Evolutionary conservation across 2,888 invertebrate genomes (phyloP), one percentile per base, ranked within the genome.

Genomic region (Escarpia spicata): DNA sequence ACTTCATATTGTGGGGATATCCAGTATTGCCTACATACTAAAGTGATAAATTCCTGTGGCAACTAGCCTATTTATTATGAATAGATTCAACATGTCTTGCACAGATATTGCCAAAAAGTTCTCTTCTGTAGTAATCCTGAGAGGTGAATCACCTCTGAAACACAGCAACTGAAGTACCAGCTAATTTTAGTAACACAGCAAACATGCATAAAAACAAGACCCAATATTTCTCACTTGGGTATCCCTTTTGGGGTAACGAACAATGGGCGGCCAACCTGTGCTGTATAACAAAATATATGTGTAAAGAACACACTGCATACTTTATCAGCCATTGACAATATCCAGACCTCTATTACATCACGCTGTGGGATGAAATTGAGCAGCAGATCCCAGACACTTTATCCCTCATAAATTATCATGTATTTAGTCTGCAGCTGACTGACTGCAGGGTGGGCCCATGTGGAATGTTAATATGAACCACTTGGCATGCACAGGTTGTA

Each of bases 381-480:
- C 75, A 26, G 75, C 19, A 6, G 75, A 75, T 75, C 26, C 75
- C 75, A 75, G 26, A n/a, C 4, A 3, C 19, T 75, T 26, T 15
- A 75, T 75, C 75, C 75, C n/a, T 26, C 75, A 75, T 75, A 75
- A n/a, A 19, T 75, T 75, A 75, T 75, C 75, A 75, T 75, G 75
- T 75, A 26, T 75, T 75, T 26, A 75, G 75, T 4, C 9, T 0
- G 75, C 1, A 4, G 75, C 75, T n/a, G 19, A 75, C 75, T 26
- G 75, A 75, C 19, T 19, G 75, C 75, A 75, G 75, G 26, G 19
- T 75, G n/a, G 75, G n/a, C 75, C 19, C n/a, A 75, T 6, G 6
- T 26, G 75, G 75, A 19, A 75, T 26, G 75, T 26, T 75, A 75
- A 75, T 75, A 75, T 26, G 26, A 75, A 75, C 75, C 75, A 75